These are phyloP conservation scores for Clytia hemisphaerica DNA, from an alignment of 30 jellyfish, hydroid and myxozoan species.

Conservation along the genomic window DNA sequence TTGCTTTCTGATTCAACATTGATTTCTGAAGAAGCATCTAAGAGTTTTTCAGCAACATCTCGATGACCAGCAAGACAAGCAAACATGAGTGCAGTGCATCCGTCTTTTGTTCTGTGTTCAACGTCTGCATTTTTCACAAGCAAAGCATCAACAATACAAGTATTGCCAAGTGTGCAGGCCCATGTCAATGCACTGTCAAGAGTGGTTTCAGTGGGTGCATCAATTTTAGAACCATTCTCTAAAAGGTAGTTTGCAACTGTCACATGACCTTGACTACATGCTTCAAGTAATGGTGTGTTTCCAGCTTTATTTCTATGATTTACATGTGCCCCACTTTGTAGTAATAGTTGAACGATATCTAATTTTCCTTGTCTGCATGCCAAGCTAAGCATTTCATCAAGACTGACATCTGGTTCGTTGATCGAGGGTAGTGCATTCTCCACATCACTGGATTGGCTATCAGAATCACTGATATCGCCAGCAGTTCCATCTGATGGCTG, in stretches of 20 bases:
- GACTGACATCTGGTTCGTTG: constrained; percentile 97
- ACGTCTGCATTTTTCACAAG: constrained; percentile 77
- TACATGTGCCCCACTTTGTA: constrained; percentile 96
- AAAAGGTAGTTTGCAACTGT: constrained; percentile 78
- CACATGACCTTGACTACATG: constrained; percentile 99
- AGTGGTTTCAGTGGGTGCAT: constrained; percentile 97
- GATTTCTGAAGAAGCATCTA: constrained; percentile 68
- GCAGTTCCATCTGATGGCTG: too few relatives aligned
- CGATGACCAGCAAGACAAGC: constrained; percentile 86
- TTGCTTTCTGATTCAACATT: constrained; percentile 94
- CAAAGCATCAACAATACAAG: constrained; percentile 70
- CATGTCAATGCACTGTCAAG: constrained; percentile 97
- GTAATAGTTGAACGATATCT: constrained; percentile 80
- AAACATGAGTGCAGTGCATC: constrained; percentile 98
- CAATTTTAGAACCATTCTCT: constrained; percentile 89
- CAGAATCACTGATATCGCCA: constrained; percentile 37
- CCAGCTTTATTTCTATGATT: constrained; percentile 94
- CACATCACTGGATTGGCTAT: constrained; percentile 30
- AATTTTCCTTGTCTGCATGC: constrained; percentile 99
- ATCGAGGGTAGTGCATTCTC: constrained; percentile 46
- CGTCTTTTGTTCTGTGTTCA: constrained; percentile 96
- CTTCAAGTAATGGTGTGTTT: constrained; percentile 92
- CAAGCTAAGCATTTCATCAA: constrained; percentile 95
- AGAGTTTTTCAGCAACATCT: constrained; percentile 76
- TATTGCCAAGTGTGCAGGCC: constrained; percentile 98